phyloP scores from a whole-genome alignment of 2,797 vertebrate genomes.

The Orestias chungarensis region DNA sequence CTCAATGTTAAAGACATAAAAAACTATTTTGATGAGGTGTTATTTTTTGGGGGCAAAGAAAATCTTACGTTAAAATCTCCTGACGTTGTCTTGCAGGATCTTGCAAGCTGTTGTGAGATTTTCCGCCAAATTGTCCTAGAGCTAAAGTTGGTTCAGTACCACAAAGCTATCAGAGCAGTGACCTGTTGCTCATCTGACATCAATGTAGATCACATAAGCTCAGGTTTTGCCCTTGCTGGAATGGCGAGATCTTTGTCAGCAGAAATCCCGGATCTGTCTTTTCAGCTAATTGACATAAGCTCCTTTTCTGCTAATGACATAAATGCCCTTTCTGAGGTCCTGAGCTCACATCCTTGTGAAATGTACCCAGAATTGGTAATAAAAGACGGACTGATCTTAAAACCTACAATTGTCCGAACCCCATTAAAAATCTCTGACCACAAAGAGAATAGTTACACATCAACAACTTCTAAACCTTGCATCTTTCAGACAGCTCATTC shows the following conservation, averaged over 20 bases:
- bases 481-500: slow-evolving; percentile 81
- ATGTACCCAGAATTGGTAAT: slow-evolving; percentile 83
- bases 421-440: slow-evolving; percentile 36
- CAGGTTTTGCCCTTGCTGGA: slow-evolving; percentile 83
- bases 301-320: slow-evolving; percentile 73
- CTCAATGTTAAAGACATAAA: slow-evolving; percentile 64
- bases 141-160: slow-evolving; percentile 70
- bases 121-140: slow-evolving; percentile 81
- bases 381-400: slow-evolving; percentile 72
- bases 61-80: slow-evolving; percentile 67
- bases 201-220: slow-evolving; percentile 80
- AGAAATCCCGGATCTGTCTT: slow-evolving; percentile 75
- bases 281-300: slow-evolving; percentile 78
- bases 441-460: slow-evolving; percentile 18
- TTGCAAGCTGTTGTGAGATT: slow-evolving; percentile 82
- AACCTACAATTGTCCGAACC: slow-evolving; percentile 75
- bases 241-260: slow-evolving; percentile 83
- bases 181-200: slow-evolving; percentile 80
- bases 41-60: slow-evolving; percentile 85
- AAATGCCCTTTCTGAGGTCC: slow-evolving; percentile 72
- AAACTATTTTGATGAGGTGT: slow-evolving; percentile 77
- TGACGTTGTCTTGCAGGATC: slow-evolving; percentile 65
- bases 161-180: slow-evolving; percentile 77
- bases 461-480: slow-evolving; percentile 52
- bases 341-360: slow-evolving; percentile 70